phyloP scores from a whole-genome alignment of 2,797 vertebrate genomes.

The Paguma larvata region DNA sequence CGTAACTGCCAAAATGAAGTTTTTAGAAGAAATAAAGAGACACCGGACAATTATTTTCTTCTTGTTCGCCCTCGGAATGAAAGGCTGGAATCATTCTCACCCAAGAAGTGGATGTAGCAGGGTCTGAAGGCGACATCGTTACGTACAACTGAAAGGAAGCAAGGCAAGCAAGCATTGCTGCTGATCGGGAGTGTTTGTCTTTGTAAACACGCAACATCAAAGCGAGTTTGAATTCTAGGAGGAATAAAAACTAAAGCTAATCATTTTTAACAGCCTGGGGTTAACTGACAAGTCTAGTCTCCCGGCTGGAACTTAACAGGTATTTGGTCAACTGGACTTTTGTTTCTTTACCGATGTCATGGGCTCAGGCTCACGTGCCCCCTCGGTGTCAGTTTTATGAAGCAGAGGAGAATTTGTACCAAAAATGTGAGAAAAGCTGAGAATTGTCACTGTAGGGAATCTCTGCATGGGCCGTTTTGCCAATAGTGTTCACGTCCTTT shows the following conservation, averaged over 20 bases:
- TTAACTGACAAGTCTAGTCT: constrained; percentile 72
- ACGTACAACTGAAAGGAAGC: constrained; percentile 72
- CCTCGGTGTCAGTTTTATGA: constrained; percentile 62
- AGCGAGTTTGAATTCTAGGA: constrained; percentile 71
- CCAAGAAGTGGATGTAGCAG: constrained; percentile 68
- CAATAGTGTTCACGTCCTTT: constrained; percentile 73
- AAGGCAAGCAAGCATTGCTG: constrained; percentile 64
- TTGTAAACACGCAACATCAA: constrained; percentile 60
- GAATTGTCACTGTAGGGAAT: constrained; percentile 75
- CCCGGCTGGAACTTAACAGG: constrained; percentile 75
- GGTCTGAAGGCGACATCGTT: constrained; percentile 79
- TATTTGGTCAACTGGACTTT: constrained; percentile 77
- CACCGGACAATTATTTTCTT: constrained; percentile 79
- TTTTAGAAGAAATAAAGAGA: constrained; percentile 84
- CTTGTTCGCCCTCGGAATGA: constrained; percentile 78
- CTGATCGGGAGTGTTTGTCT: constrained; percentile 61
- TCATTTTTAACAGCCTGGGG: constrained; percentile 59
- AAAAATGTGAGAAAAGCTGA: constrained; percentile 81
- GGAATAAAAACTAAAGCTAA: constrained; percentile 71
- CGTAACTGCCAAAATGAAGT: constrained; percentile 83
- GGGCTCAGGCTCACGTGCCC: constrained; percentile 61
- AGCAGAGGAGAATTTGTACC: constrained; percentile 59
- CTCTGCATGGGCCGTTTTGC: constrained; percentile 68
- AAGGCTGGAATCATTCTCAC: constrained; percentile 71
- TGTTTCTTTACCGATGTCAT: constrained; percentile 70